Base-by-base conservation (phyloP, 2,797 vertebrate species). In the Hybognathus amarus region DNA sequence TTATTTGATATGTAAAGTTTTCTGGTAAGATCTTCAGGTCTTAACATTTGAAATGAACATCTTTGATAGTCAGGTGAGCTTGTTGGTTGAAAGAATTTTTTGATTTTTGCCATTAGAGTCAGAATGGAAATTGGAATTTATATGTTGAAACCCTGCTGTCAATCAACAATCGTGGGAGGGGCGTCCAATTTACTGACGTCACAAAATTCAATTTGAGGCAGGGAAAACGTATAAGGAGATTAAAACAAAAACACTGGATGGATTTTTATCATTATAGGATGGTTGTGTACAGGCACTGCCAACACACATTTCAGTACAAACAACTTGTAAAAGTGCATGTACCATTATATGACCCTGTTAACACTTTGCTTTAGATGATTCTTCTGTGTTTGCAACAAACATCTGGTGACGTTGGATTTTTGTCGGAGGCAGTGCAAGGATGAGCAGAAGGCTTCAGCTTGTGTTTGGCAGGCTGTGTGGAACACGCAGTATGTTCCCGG, bases 401-500 rank as follows among this genome's bases (percentile, higher is more conserved):
- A 66, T 79, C 63, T 67, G 10, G 27, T 66, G 74, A 76, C 40
- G 36, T 22, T 82, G 85, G 54, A 86, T 87, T 80, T 33, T 79
- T 70, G 59, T 68, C 69, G 59, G 64, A 75, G 33, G 59, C 77
- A 42, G 70, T 74, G 42, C n/a, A 61, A 79, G 63, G 50, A 76
- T 83, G 73, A 61, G 38, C 79, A 83, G 87, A 77, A 59, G 67
- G 74, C 47, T 70, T 74, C 77, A 52, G 75, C 63, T 66, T 77
- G 50, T 84, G 86, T 40, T 64, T 64, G 61, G 82, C 54, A 69
- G 68, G 20, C 75, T 52, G 69, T 67, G 80, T 73, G 30, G 73
- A 85, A 71, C 50, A 30, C 66, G 47, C 85, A 84, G 79, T 83
- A 63, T 87, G 64, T 79, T 86, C 67, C 79, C 79, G 4, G 73